These are phyloP conservation scores for Amazona guildingii DNA, from an alignment of 2,113 vertebrate genomes.

Conservation along the genomic window DNA sequence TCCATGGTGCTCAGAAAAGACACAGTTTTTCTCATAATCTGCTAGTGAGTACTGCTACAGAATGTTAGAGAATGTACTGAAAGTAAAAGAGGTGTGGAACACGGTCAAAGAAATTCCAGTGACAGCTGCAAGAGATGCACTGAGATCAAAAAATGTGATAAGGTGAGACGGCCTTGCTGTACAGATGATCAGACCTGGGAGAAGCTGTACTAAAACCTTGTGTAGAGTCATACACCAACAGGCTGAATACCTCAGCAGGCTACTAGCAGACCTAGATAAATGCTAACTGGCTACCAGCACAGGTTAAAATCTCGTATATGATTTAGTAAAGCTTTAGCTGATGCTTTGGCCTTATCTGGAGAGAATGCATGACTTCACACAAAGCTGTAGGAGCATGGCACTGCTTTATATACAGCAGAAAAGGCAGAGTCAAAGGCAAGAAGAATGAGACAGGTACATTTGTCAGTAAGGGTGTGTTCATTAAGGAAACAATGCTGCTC, in stretches of 20 bases:
- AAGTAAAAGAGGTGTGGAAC: not conserved
- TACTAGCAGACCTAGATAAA: not conserved
- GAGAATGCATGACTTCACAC: not conserved
- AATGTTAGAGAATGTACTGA: not conserved
- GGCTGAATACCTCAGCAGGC: not conserved
- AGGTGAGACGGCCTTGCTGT: not conserved
- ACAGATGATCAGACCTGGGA: not conserved
- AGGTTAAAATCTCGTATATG: not conserved
- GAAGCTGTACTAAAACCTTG: not conserved
- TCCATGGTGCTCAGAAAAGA: not conserved
- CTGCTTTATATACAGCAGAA: not conserved
- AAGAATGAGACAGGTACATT: not conserved
- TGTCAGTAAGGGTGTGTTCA: not conserved
- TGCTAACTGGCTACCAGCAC: not conserved
- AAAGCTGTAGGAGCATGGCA: not conserved
- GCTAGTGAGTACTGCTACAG: not conserved
- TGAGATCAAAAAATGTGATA: not conserved
- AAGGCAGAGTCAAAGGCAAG: not conserved
- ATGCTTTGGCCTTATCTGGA: not conserved
- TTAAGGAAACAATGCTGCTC: not conserved
- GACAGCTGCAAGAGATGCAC: not conserved
- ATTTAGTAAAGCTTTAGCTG: not conserved
- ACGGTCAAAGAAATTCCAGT: not conserved
- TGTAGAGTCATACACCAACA: not conserved
- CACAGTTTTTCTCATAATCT: not conserved